These are phyloP conservation scores for Oreochromis aureus DNA, from an alignment of 2,113 vertebrate genomes.

Conservation along the genomic window DNA sequence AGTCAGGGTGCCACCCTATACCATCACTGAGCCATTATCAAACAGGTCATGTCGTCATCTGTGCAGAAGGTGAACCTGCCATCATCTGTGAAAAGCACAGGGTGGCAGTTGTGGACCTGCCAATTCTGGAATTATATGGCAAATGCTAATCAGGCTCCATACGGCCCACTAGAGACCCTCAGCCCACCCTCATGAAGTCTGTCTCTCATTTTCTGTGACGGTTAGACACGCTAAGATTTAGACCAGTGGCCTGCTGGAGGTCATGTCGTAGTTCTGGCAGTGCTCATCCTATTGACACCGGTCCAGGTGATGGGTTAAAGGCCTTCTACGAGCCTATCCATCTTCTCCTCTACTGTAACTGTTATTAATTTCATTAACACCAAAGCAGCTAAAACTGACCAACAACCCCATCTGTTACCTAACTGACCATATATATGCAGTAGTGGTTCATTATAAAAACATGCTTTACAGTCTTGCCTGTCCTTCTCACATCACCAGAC, in stretches of 20 bases:
- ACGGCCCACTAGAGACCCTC: not conserved
- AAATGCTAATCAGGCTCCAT: not conserved
- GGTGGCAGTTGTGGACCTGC: not conserved
- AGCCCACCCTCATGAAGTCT: not conserved
- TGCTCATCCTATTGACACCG: not conserved
- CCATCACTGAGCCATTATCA: not conserved
- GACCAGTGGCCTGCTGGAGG: not conserved
- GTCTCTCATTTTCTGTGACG: not conserved
- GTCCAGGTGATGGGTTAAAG: not conserved
- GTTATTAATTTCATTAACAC: not conserved
- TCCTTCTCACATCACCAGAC: constrained; percentile 68
- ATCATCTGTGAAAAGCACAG: not conserved
- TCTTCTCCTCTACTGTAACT: not conserved
- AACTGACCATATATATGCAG: not conserved
- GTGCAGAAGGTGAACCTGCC: not conserved
- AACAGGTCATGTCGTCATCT: not conserved
- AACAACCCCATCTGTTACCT: not conserved
- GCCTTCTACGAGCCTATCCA: not conserved
- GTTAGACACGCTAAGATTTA: not conserved
- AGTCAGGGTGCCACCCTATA: not conserved
- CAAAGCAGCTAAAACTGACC: not conserved
- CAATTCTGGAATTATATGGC: not conserved
- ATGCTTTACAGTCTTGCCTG: not conserved
- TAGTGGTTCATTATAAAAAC: not conserved
- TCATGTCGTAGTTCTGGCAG: not conserved